Percentiles rank a stretch among this genome's conserved stretches.
Evolutionary conservation across 2,797 vertebrate species (phyloP).

Genomic region (Labeo calbasu): DNA sequence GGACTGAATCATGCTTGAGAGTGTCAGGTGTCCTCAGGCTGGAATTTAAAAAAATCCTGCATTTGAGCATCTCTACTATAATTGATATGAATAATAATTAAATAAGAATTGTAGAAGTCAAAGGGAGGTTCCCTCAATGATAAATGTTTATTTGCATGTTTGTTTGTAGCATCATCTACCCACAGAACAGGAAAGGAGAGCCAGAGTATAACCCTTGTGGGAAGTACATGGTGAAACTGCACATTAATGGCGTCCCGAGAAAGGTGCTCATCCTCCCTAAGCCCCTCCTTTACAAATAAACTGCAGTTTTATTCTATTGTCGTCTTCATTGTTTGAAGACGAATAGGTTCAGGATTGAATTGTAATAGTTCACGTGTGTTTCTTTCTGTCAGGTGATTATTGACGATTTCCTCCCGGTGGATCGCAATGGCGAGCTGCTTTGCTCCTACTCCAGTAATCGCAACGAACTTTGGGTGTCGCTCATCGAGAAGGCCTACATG

Average conservation of each 20-base stretch:
- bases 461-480: conserved; percentile 97
- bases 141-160: neutral
- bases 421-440: conserved; percentile 91
- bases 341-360: neutral
- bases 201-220: conserved; percentile 99
- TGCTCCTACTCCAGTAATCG: conserved; percentile 98
- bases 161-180: conserved; percentile 90
- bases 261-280: conserved; percentile 80
- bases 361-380: conserved; percentile 2
- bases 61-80: neutral
- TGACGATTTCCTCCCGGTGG: conserved; percentile 94
- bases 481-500: conserved; percentile 99
- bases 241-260: conserved; percentile 97
- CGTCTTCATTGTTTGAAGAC: conserved; percentile 6
- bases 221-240: conserved; percentile 98
- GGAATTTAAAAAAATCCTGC: neutral
- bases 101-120: neutral
- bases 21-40: neutral
- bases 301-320: neutral
- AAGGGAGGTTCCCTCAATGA: neutral
- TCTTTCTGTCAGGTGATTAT: conserved; percentile 87
- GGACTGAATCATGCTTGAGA: neutral
- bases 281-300: neutral
- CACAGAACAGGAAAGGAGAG: conserved; percentile 94
- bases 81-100: neutral